Percentiles rank a stretch among this genome's conserved stretches.
Evolutionary conservation across 2,888 invertebrate species (phyloP).

Genomic region (Eupithecia insigniata): DNA sequence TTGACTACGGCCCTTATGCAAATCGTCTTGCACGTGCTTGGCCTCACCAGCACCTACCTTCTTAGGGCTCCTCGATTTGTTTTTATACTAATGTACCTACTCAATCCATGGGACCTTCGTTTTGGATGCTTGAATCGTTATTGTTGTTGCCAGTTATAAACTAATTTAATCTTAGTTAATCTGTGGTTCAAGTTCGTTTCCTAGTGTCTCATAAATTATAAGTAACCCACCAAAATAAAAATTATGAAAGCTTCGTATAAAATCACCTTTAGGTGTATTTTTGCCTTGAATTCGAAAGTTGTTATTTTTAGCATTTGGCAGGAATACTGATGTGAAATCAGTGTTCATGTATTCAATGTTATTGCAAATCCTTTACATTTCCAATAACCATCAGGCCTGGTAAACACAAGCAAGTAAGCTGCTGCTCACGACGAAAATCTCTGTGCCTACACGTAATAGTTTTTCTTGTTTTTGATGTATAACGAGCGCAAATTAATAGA

Average conservation of each 20-base stretch:
- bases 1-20: conserved; percentile 78
- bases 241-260: not conserved
- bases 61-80: conserved; percentile 42
- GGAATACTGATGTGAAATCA: not conserved
- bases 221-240: not conserved
- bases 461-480: conserved; percentile 62
- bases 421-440: not conserved
- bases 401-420: not conserved
- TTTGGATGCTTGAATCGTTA: conserved; percentile 54
- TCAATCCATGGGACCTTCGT: conserved; percentile 57
- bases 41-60: conserved; percentile 41
- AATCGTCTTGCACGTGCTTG: conserved; percentile 69
- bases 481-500: conserved; percentile 75
- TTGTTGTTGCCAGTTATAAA: conserved; percentile 37
- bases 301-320: not conserved
- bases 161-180: not conserved
- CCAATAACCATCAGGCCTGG: not conserved
- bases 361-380: not conserved
- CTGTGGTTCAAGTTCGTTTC: not conserved
- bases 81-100: conserved; percentile 50
- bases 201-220: not conserved
- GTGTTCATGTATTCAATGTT: not conserved
- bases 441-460: not conserved
- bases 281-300: not conserved
- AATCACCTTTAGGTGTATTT: not conserved